Conservation (phyloP, 2,797 vertebrate genomes). For the Propithecus perrieri region DNA sequence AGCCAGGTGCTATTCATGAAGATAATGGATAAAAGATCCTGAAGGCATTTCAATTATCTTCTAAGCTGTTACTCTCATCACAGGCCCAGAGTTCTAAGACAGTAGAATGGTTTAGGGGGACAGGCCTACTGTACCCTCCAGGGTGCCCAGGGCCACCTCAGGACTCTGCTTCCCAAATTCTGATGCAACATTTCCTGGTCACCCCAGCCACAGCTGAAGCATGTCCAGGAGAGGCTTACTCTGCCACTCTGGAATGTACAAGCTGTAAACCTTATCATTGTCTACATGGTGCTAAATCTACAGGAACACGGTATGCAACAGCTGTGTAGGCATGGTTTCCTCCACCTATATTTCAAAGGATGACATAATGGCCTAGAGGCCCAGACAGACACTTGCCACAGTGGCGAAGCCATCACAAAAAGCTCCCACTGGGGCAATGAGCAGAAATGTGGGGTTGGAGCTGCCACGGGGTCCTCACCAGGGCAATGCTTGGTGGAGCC, state of each 20-base stretch:
- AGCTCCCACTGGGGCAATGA: background rate
- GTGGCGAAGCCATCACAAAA: background rate
- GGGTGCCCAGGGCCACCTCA: too few species aligned
- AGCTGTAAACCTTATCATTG: background rate
- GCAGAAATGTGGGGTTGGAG: background rate
- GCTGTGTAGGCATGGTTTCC: background rate
- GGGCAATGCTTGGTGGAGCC: background rate
- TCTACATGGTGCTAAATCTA: background rate
- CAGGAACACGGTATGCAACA: background rate
- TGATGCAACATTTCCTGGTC: background rate
- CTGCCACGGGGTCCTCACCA: background rate
- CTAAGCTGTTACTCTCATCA: background rate
- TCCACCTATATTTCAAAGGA: background rate
- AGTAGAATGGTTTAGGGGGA: background rate
- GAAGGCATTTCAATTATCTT: background rate
- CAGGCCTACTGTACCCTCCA: too few species aligned
- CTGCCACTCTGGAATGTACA: background rate
- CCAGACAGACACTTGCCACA: background rate
- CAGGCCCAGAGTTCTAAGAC: background rate
- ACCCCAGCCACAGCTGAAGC: background rate
- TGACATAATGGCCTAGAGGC: background rate
- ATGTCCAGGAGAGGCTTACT: background rate
- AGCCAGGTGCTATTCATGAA: background rate
- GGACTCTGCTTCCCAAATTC: background rate
- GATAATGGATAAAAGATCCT: background rate